Conservation (phyloP, 2,888 invertebrate genomes). For the Xylota sylvarum region DNA sequence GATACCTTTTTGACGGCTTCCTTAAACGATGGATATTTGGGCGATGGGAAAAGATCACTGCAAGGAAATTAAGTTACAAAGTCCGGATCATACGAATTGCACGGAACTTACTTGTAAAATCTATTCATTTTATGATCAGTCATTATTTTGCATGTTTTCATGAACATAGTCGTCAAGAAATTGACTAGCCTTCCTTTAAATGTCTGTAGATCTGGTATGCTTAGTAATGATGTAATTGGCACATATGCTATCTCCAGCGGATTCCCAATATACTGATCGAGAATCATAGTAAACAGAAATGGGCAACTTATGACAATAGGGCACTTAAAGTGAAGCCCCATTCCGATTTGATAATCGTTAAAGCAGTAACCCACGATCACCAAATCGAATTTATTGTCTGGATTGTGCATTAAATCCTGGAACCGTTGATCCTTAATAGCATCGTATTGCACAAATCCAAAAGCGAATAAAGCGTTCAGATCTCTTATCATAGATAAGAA, state of each 20-base stretch:
- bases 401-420: slow-evolving; percentile 79
- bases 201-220: slow-evolving; percentile 70
- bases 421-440: slow-evolving; percentile 80
- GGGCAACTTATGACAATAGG: slow-evolving; percentile 81
- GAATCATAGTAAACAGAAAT: slow-evolving; percentile 75
- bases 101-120: slow-evolving; percentile 41
- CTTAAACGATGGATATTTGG: slow-evolving; percentile 79
- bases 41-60: slow-evolving; percentile 79
- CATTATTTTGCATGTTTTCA: neutral
- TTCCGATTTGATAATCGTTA: slow-evolving; percentile 80
- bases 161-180: slow-evolving; percentile 28
- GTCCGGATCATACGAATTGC: neutral
- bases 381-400: too few species aligned
- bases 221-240: slow-evolving; percentile 16
- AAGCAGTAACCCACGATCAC: slow-evolving; percentile 60
- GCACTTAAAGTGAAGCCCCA: slow-evolving; percentile 82
- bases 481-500: too few species aligned
- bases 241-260: slow-evolving; percentile 80
- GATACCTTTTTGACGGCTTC: slow-evolving; percentile 81
- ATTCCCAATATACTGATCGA: slow-evolving; percentile 80
- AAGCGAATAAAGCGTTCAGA: neutral
- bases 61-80: slow-evolving; percentile 14
- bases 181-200: slow-evolving; percentile 79
- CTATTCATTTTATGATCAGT: neutral
- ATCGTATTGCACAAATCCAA: slow-evolving; percentile 79